Conservation (phyloP, 2,888 invertebrate species). For the Dicroscelio sp. region DNA sequence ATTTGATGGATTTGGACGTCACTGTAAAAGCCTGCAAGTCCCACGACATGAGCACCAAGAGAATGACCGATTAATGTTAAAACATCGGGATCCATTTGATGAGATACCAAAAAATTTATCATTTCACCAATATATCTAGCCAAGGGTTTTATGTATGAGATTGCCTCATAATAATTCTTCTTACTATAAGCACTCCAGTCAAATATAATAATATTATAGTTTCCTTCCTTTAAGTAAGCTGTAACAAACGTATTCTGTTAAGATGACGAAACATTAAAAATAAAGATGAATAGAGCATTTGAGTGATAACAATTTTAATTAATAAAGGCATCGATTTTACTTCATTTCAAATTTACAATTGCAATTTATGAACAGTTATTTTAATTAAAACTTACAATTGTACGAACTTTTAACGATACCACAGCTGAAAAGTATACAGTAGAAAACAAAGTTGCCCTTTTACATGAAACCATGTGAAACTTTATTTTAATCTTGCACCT, state of each 20-base stretch:
- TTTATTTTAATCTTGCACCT: constrained; percentile 44
- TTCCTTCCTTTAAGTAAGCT: constrained; percentile 87
- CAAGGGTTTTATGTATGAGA: constrained; percentile 84
- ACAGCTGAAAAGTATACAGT: constrained; percentile 40
- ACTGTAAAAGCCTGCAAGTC: constrained; percentile 85
- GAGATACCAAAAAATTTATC: constrained; percentile 87
- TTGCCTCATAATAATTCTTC: constrained; percentile 82
- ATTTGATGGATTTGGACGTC: constrained; percentile 82
- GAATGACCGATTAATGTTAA: constrained; percentile 89
- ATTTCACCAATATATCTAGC: constrained; percentile 85
- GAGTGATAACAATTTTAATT: constrained; percentile 5
- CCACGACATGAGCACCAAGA: constrained; percentile 89
- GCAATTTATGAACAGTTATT: constrained; percentile 41
- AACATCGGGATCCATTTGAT: constrained; percentile 84
- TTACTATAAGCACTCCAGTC: constrained; percentile 88
- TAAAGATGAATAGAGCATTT: background rate
- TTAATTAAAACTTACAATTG: constrained; percentile 48
- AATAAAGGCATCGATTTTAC: background rate
- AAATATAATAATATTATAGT: constrained; percentile 89
- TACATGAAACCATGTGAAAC: constrained; percentile 31
- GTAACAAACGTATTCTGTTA: background rate
- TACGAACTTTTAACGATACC: constrained; percentile 40
- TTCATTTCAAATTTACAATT: constrained; percentile 24
- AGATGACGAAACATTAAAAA: constrained; percentile 33
- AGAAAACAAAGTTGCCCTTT: constrained; percentile 48